phyloP scores from a whole-genome alignment of 1,140 invertebrate species.

The Gonatopus flavifemur region DNA sequence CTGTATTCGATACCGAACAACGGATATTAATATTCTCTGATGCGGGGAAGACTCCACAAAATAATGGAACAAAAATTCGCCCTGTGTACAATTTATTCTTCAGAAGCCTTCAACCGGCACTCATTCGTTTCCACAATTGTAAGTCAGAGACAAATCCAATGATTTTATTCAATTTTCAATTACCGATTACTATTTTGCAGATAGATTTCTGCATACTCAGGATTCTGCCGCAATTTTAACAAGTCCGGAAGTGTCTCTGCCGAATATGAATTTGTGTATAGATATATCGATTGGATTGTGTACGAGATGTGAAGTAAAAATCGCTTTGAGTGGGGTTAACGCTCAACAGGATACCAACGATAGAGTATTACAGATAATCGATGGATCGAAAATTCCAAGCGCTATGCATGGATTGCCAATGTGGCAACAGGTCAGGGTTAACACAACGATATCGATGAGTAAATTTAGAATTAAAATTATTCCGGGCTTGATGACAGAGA shows the following conservation, averaged over 20 bases:
- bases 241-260: background rate
- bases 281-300: slow-evolving; percentile 28
- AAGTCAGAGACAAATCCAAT: too few relatives aligned
- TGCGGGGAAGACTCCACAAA: background rate
- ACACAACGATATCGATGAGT: background rate
- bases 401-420: slow-evolving; percentile 13
- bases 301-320: slow-evolving; percentile 14
- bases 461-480: slow-evolving; percentile 3
- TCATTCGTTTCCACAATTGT: slow-evolving; percentile 30
- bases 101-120: background rate
- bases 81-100: slow-evolving; percentile 18
- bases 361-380: background rate
- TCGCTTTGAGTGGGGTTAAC: background rate
- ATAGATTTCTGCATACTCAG: slow-evolving; percentile 19
- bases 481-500: background rate
- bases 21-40: slow-evolving; percentile 11
- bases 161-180: too few relatives aligned
- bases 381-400: background rate
- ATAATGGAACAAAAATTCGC: too few relatives aligned
- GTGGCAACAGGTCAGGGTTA: slow-evolving; percentile 24
- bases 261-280: slow-evolving; percentile 14
- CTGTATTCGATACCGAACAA: slow-evolving; percentile 14
- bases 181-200: slow-evolving; percentile 18
- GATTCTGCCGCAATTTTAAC: background rate
- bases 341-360: background rate